phyloP scores from a whole-genome alignment of 2,113 vertebrate genomes.

The Terrapene triunguis region DNA sequence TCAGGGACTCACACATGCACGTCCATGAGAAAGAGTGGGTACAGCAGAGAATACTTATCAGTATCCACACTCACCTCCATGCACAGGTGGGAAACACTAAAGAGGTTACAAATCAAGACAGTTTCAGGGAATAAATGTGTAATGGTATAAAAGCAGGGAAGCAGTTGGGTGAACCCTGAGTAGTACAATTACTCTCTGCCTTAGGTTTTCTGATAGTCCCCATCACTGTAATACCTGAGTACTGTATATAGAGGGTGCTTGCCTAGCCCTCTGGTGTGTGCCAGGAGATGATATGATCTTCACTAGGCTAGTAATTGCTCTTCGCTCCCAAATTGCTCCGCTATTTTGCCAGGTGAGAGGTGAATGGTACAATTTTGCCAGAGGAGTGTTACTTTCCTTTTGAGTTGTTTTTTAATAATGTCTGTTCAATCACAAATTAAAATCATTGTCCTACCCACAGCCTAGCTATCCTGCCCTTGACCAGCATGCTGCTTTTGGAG shows the following conservation, averaged over 20 bases:
- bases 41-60: too few species aligned
- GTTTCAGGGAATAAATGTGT: neutral
- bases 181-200: neutral
- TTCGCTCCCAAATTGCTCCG: neutral
- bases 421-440: neutral
- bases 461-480: neutral
- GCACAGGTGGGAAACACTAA: neutral
- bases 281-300: neutral
- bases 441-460: conserved; percentile 4
- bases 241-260: rapidly evolving
- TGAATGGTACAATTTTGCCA: neutral
- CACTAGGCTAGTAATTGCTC: conserved; percentile 10
- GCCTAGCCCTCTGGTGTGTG: neutral
- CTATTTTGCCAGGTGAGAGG: conserved; percentile 2
- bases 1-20: neutral
- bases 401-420: neutral
- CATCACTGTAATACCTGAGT: neutral
- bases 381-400: neutral
- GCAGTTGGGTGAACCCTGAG: neutral
- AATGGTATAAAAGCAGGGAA: neutral
- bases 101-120: neutral
- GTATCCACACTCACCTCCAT: neutral
- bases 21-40: neutral
- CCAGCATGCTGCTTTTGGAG: conserved; percentile 47
- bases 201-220: neutral